phyloP scores from a whole-genome alignment of 2,888 invertebrate genomes.

The Trachelus tabidus region DNA sequence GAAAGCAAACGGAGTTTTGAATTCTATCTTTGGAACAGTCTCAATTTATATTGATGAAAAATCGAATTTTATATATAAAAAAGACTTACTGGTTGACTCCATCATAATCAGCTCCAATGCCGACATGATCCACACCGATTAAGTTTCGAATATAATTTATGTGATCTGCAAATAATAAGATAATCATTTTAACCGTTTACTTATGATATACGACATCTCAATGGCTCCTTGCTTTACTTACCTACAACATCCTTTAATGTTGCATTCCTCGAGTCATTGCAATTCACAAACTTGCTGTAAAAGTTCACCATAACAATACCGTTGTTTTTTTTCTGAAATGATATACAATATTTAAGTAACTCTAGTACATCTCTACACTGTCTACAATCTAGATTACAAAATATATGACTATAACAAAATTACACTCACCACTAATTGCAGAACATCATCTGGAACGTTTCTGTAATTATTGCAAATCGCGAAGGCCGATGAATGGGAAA shows the following conservation, averaged over 20 bases:
- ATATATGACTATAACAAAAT: too few relatives aligned
- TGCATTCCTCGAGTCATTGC: conserved; percentile 64
- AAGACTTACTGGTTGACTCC: conserved; percentile 62
- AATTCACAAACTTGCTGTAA: conserved; percentile 73
- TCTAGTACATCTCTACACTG: too few relatives aligned
- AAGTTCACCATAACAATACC: conserved; percentile 84
- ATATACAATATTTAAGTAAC: too few relatives aligned
- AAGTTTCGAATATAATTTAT: conserved; percentile 68
- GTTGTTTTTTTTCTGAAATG: conserved; percentile 72
- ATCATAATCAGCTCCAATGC: conserved; percentile 69
- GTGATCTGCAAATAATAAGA: conserved; percentile 60
- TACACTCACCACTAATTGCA: conserved; percentile 66
- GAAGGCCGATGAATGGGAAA: conserved; percentile 73
- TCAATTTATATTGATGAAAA: not conserved
- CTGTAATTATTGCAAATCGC: conserved; percentile 68
- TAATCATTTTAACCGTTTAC: too few relatives aligned
- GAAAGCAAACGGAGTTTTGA: too few relatives aligned
- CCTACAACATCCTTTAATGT: conserved; percentile 77
- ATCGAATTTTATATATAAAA: not conserved
- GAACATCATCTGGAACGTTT: conserved; percentile 73
- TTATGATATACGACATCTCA: not conserved
- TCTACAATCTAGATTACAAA: too few relatives aligned
- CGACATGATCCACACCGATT: conserved; percentile 68
- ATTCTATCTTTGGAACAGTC: not conserved
- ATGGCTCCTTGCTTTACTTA: conserved; percentile 56